Conservation (phyloP, 2,888 invertebrate genomes). For the Schizotus pectinicornis region DNA sequence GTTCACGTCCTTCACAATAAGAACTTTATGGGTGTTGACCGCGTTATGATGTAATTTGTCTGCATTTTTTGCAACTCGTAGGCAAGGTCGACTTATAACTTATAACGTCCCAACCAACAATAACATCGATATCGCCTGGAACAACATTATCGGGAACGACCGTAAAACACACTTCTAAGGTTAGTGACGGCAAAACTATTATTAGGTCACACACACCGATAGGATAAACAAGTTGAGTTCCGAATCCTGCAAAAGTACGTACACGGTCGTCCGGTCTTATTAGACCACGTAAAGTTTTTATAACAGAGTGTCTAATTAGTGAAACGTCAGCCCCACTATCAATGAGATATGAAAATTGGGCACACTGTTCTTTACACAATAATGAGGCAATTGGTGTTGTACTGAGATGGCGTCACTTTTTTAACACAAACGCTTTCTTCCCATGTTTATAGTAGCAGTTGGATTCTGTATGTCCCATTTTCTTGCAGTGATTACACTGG, state of each 20-base stretch:
- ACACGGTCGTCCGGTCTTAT: constrained; percentile 14
- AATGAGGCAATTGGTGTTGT: constrained; percentile 32
- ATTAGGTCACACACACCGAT: constrained; percentile 29
- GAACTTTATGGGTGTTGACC: neutral
- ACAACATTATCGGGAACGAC: constrained; percentile 26
- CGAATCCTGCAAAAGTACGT: constrained; percentile 25
- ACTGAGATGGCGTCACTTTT: constrained; percentile 22
- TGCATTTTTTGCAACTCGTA: constrained; percentile 3
- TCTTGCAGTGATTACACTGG: constrained; percentile 26
- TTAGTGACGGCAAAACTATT: constrained; percentile 23
- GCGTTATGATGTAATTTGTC: constrained; percentile 21
- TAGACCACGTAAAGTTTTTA: constrained; percentile 14
- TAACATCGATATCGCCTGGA: constrained; percentile 19
- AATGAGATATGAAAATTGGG: constrained; percentile 28
- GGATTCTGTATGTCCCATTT: constrained; percentile 28
- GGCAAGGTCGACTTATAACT: constrained; percentile 22
- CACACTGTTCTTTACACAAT: constrained; percentile 21
- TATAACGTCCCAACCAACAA: constrained; percentile 35
- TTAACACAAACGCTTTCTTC: constrained; percentile 18
- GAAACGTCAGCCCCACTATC: constrained; percentile 36
- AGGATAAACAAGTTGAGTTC: constrained; percentile 24
- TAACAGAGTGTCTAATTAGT: constrained; percentile 25
- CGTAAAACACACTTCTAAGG: constrained; percentile 29
- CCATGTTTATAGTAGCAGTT: constrained; percentile 31
- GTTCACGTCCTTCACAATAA: neutral